Evolutionary conservation across 2,888 invertebrate genomes (phyloP), one percentile per base, ranked within the genome.

Genomic region (Macrophya annulata): DNA sequence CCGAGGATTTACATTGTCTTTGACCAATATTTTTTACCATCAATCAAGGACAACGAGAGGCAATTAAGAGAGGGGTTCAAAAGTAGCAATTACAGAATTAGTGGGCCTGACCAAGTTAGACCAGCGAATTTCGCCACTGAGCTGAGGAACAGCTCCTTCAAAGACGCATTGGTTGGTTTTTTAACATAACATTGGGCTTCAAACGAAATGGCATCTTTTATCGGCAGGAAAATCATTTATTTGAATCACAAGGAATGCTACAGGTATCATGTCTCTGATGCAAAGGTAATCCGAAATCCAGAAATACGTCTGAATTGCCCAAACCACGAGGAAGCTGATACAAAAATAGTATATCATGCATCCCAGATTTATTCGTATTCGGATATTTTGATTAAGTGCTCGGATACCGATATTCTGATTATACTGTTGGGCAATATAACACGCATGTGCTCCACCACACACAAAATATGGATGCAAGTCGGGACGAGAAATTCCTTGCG

Each of bases 261-360:
- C n/a, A n/a, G 45, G 10, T 77, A 31, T n/a, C 43, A 48, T 25
- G 51, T 51, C n/a, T 17, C 9, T 17, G 37, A 45, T 17, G n/a
- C n/a, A n/a, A n/a, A 59, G 6, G 59, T 77, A 12, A 25, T 77
- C 9, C 77, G 51, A 25, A 55, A 43, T 43, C 43, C 43, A 43
- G 43, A 43, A 43, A 43, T 43, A 43, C 4, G 4, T 43, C 43
- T 43, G 43, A 43, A 43, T 43, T 43, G 43, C 43, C 43, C 43
- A 43, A 81, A n/a, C 15, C 87, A 87, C 74, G 85, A 85, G 65
- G 87, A 87, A 71, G 87, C 87, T 21, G 87, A 87, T 76, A 84
- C 84, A 1, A 86, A 74, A 74, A 74, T 74, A 10, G 12, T 48
- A 10, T 74, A 15, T 45, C 74, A 74, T 48, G 48, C 25, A 45